These are phyloP conservation scores for Syngnathus acus DNA, from an alignment of 2,797 vertebrate species.

Conservation along the genomic window DNA sequence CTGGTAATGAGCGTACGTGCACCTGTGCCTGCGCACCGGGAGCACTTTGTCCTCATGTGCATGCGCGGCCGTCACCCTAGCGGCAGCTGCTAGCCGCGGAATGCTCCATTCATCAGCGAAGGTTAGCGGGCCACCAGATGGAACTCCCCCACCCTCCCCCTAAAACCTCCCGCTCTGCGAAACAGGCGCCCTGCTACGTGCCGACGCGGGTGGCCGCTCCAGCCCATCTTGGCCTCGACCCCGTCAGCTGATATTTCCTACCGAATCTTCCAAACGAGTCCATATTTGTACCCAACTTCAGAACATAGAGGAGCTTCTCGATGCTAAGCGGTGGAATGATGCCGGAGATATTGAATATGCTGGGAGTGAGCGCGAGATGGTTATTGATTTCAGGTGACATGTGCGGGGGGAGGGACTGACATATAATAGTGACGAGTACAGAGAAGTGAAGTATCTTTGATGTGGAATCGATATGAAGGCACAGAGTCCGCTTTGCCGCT, in stretches of 20 bases:
- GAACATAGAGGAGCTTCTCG: slow-evolving; percentile 12
- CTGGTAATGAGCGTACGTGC: slow-evolving; percentile 42
- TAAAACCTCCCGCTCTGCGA: background rate
- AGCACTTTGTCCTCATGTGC: slow-evolving; percentile 3
- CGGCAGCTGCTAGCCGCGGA: slow-evolving; percentile 55
- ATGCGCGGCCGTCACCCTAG: slow-evolving; percentile 52
- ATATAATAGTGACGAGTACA: slow-evolving; percentile 29
- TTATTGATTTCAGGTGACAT: slow-evolving; percentile 51
- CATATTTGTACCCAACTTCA: background rate
- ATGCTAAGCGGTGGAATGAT: slow-evolving; percentile 17
- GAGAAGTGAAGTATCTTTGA: slow-evolving; percentile 21
- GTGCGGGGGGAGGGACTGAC: slow-evolving; percentile 13
- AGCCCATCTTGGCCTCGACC: slow-evolving; percentile 7
- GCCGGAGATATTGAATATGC: background rate
- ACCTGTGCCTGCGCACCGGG: slow-evolving; percentile 38
- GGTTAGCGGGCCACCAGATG: slow-evolving; percentile 33
- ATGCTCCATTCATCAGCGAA: slow-evolving; percentile 41
- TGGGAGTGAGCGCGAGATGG: slow-evolving; percentile 26
- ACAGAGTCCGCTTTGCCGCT: slow-evolving; percentile 13
- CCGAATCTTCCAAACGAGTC: too few relatives aligned
- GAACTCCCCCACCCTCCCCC: slow-evolving; percentile 39
- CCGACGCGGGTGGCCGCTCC: slow-evolving; percentile 42
- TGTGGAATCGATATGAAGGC: slow-evolving; percentile 34
- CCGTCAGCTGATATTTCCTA: slow-evolving; percentile 15
- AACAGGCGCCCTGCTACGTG: background rate